phyloP scores from a whole-genome alignment of 2,888 invertebrate genomes.

The Furcula furcula region DNA sequence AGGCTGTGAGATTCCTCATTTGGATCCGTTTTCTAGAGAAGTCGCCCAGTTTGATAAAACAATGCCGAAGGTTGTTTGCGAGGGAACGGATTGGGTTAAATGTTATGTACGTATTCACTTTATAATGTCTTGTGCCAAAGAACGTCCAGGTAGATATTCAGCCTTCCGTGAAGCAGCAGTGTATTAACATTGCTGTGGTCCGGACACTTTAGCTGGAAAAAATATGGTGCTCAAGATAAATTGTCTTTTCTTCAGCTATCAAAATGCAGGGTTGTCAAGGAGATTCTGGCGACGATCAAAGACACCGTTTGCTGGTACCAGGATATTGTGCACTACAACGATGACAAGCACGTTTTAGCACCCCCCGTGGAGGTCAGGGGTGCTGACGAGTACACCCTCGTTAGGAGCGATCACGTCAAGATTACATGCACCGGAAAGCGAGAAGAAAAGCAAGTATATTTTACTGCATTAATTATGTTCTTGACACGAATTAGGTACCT shows the following conservation, averaged over 20 bases:
- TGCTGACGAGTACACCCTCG: slow-evolving; percentile 82
- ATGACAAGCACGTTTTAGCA: slow-evolving; percentile 81
- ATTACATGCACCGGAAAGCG: slow-evolving; percentile 81
- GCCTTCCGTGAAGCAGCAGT: too few relatives aligned
- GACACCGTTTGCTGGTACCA: slow-evolving; percentile 80
- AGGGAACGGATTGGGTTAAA: slow-evolving; percentile 88
- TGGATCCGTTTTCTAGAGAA: slow-evolving; percentile 83
- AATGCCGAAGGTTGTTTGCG: slow-evolving; percentile 84
- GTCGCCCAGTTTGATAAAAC: slow-evolving; percentile 87
- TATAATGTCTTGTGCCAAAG: too few relatives aligned
- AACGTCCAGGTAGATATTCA: too few relatives aligned
- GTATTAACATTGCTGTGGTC: too few relatives aligned
- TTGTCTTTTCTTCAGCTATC: slow-evolving; percentile 68
- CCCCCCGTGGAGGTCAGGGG: slow-evolving; percentile 73
- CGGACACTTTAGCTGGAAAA: too few relatives aligned
- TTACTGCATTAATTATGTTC: too few relatives aligned
- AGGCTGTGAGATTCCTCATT: slow-evolving; percentile 68
- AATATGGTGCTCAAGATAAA: too few relatives aligned
- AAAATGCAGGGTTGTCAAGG: slow-evolving; percentile 55
- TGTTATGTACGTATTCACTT: slow-evolving; percentile 86
- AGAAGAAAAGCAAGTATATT: slow-evolving; percentile 48
- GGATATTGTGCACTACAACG: slow-evolving; percentile 87
- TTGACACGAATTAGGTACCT: too few relatives aligned
- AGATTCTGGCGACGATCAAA: slow-evolving; percentile 42
- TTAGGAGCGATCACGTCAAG: slow-evolving; percentile 86